phyloP scores from a whole-genome alignment of 2,888 invertebrate species.

The Andrena praecox region DNA sequence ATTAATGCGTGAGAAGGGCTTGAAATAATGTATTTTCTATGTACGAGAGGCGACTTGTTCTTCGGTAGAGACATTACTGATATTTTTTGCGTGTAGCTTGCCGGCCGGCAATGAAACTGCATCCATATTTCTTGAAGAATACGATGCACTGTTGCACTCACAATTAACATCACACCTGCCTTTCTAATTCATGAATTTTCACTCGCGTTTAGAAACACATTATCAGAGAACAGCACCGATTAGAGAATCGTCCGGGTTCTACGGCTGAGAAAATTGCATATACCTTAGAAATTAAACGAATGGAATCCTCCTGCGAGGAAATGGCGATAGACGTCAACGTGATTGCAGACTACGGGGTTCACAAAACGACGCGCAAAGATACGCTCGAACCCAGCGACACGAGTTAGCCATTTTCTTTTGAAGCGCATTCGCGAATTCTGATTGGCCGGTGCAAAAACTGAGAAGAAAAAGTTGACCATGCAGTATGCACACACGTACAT shows the following conservation, averaged over 20 bases:
- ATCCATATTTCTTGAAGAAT: slow-evolving; percentile 64
- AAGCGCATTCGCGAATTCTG: slow-evolving; percentile 79
- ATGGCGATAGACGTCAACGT: slow-evolving; percentile 91
- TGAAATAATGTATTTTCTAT: background rate
- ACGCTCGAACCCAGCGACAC: slow-evolving; percentile 86
- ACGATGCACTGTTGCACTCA: slow-evolving; percentile 76
- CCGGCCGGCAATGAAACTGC: slow-evolving; percentile 76
- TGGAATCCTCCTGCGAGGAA: slow-evolving; percentile 85
- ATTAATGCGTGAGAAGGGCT: background rate
- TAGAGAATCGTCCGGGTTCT: background rate
- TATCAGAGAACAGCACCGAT: background rate
- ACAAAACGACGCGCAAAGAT: slow-evolving; percentile 93
- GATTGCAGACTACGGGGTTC: slow-evolving; percentile 88
- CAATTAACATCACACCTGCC: slow-evolving; percentile 58
- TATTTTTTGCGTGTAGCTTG: slow-evolving; percentile 53
- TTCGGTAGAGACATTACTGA: background rate
- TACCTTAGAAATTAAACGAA: slow-evolving; percentile 73
- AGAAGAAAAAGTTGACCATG: slow-evolving; percentile 73
- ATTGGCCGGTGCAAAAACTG: slow-evolving; percentile 79
- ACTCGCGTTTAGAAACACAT: slow-evolving; percentile 32
- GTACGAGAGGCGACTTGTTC: background rate
- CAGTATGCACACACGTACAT: slow-evolving; percentile 49
- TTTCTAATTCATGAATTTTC: slow-evolving; percentile 43
- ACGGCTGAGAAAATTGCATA: slow-evolving; percentile 24
- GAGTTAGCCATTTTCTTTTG: slow-evolving; percentile 83